Evolutionary conservation across 1,140 invertebrate genomes (phyloP).

Genomic region (Neotoxoptera formosana): DNA sequence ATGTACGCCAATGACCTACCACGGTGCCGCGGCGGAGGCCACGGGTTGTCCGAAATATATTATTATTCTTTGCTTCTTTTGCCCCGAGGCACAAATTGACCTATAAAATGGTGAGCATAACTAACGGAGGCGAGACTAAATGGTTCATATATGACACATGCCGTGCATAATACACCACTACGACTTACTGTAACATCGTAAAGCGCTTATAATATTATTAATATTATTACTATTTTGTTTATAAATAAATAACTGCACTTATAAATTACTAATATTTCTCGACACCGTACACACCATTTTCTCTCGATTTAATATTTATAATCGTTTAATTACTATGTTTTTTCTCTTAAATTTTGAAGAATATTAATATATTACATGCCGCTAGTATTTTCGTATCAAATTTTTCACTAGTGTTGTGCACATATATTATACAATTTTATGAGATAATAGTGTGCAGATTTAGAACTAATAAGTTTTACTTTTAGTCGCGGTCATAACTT

Average conservation of each 20-base stretch:
- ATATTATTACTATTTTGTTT: not conserved
- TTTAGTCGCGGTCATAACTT: not conserved
- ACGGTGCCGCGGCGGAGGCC: not conserved
- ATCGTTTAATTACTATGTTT: not conserved
- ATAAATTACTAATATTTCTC: not conserved
- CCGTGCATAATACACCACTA: not conserved
- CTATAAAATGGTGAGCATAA: not conserved
- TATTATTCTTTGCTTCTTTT: not conserved
- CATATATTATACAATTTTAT: not conserved
- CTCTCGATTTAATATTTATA: not conserved
- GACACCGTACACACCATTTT: not conserved
- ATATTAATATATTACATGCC: not conserved
- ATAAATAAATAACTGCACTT: not conserved
- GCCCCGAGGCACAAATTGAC: conserved; percentile 24
- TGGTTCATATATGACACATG: not conserved
- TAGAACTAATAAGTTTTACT: not conserved
- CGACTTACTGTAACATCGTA: not conserved
- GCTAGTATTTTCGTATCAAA: not conserved
- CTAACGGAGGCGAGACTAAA: conserved; percentile 14
- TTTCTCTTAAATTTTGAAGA: not conserved
- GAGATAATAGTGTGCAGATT: not conserved
- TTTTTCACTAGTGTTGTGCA: not conserved
- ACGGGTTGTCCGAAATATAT: conserved; percentile 41
- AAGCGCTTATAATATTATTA: not conserved
- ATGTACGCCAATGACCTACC: conserved; percentile 53